Percentiles rank a stretch among this genome's conserved stretches.
Evolutionary conservation across 2,797 vertebrate genomes (phyloP).

Genomic region (Geotrypetes seraphini): DNA sequence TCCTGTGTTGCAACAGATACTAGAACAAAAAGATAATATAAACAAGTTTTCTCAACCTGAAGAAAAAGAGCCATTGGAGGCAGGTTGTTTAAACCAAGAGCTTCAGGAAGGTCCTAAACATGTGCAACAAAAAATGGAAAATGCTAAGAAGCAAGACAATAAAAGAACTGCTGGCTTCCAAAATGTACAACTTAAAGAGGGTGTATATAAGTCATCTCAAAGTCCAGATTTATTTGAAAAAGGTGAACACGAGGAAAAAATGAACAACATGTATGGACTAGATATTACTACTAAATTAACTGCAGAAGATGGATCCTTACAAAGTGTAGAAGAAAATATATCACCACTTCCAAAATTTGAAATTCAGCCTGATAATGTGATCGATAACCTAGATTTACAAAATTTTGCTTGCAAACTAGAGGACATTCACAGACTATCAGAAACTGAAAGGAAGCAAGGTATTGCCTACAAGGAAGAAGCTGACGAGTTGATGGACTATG

Average conservation of each 20-base stretch:
- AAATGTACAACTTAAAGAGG: too few relatives aligned
- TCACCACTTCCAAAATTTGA: background rate
- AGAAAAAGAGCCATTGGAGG: background rate
- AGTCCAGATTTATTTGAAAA: too few relatives aligned
- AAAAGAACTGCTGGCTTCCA: background rate
- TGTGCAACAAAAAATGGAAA: background rate
- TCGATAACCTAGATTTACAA: conserved; percentile 41
- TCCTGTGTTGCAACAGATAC: background rate
- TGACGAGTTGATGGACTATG: conserved; percentile 62
- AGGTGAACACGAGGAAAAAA: too few relatives aligned
- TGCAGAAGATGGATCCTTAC: background rate
- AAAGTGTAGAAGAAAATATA: background rate
- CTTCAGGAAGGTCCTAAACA: background rate
- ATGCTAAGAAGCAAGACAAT: background rate
- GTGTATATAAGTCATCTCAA: too few relatives aligned
- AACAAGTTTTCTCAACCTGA: background rate
- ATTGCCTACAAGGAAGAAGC: conserved; percentile 37
- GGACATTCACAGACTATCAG: conserved; percentile 9
- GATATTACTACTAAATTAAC: too few relatives aligned
- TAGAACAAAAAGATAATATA: background rate
- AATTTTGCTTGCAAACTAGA: conserved; percentile 5
- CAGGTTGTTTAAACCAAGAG: background rate
- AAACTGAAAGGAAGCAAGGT: conserved; percentile 14
- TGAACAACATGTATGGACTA: too few relatives aligned
- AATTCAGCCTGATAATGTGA: background rate